Evolutionary conservation across 2,888 invertebrate species (phyloP), one percentile per base, ranked within the genome.

Genomic region (Octonoba sinensis): DNA sequence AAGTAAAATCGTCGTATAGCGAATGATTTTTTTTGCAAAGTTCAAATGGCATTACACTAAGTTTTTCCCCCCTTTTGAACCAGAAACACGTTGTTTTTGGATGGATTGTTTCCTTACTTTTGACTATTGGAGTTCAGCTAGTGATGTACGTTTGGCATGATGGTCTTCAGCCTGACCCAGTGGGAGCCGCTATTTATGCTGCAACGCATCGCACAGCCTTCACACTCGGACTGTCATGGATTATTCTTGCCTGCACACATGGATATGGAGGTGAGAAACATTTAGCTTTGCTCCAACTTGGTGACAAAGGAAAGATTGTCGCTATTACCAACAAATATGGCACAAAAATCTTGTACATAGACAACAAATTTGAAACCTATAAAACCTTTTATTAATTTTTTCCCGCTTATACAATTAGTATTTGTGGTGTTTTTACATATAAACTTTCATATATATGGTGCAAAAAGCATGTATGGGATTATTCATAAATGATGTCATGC

Each of bases 121-220:
- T 82, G 27, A 82, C 74, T 12, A 60, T 65, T 0, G 81, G 81
- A 13, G 46, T 65, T 8, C 81, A 82, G n/a, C 27, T 70, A 22
- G 66, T 82, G 4, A 16, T 22, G 12, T 83, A 62, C n/a, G 67
- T 60, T 1, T 65, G 81, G 8, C 67, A 65, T 12, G 73, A 83
- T 11, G 83, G 81, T 3, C 22, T 2, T 18, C 67, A 77, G 36
- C 71, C 81, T 8, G 47, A 74, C 46, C 72, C 77, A 3, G 16
- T 81, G 2, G 15, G 60, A 22, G 71, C 81, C 3, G 81, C 77
- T 11, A 44, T 83, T 11, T 83, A 83, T 27, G 81, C 76, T 11
- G 75, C 75, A 8, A 83, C 83, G 4, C 83, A 83, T 22, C 65
- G 81, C 12, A 82, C 76, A 22, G 66, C 27, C 1, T 83, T 78